phyloP scores from a whole-genome alignment of 2,113 vertebrate species.

The Osmerus eperlanus region DNA sequence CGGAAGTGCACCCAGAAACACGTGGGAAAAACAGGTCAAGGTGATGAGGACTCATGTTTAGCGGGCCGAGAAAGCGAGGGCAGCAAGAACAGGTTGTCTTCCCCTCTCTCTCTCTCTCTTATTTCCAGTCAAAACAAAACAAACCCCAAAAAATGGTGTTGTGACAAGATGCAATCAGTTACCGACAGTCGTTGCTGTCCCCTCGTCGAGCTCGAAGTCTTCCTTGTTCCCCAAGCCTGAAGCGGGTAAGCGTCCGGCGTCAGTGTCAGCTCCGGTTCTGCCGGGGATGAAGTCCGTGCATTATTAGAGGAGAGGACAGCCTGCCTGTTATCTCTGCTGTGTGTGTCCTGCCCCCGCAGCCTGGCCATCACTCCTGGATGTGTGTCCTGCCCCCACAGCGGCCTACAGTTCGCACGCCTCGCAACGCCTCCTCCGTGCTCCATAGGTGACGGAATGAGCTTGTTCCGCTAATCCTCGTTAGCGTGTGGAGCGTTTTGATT shows the following conservation, averaged over 20 bases:
- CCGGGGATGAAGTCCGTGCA: constrained; percentile 37
- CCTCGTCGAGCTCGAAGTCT: constrained; percentile 49
- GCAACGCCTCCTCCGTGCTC: not conserved
- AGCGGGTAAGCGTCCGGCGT: constrained; percentile 25
- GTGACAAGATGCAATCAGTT: too few relatives aligned
- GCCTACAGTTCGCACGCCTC: too few relatives aligned
- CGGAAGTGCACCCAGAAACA: constrained; percentile 31
- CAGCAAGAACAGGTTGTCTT: not conserved
- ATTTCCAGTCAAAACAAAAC: too few relatives aligned
- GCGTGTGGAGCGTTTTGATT: too few relatives aligned
- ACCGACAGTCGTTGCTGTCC: too few relatives aligned
- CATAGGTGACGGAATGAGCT: too few relatives aligned
- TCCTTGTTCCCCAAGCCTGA: constrained; percentile 26
- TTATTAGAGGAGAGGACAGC: constrained; percentile 40
- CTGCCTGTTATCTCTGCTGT: constrained; percentile 51
- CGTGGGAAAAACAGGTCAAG: constrained; percentile 61
- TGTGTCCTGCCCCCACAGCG: constrained; percentile 9
- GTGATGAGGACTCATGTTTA: constrained; percentile 58
- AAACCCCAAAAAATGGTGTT: too few relatives aligned
- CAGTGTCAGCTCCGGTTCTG: constrained; percentile 26
- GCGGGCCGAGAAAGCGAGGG: constrained; percentile 25
- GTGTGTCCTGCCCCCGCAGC: constrained; percentile 45
- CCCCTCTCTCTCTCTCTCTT: too few relatives aligned
- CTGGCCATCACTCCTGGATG: constrained; percentile 33
- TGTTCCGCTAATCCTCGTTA: too few relatives aligned